These are phyloP conservation scores for Cerceris rybyensis DNA, from an alignment of 2,888 invertebrate species.

Conservation along the genomic window DNA sequence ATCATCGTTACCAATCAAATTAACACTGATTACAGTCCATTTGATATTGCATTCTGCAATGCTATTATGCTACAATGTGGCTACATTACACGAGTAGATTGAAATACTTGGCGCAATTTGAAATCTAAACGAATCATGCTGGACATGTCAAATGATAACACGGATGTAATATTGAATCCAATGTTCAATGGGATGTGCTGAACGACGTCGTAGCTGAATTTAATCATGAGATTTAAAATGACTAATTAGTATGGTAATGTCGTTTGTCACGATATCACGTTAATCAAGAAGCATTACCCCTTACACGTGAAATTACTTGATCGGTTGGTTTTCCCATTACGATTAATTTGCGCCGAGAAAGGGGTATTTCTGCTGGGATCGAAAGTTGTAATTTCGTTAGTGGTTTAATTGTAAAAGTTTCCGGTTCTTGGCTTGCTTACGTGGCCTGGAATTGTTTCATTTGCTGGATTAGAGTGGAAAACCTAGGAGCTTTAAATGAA, in stretches of 20 bases:
- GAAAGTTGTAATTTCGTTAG: constrained; percentile 2
- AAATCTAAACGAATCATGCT: not conserved
- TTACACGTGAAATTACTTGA: not conserved
- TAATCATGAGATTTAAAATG: not conserved
- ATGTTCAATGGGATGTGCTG: no score
- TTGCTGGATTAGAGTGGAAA: not conserved
- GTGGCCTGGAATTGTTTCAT: not conserved
- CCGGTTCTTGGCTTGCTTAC: not conserved
- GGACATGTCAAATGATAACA: constrained; percentile 3
- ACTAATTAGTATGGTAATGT: not conserved
- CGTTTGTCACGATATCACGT: not conserved
- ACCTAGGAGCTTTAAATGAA: no score
- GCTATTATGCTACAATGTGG: constrained; percentile 38
- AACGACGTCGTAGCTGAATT: not conserved
- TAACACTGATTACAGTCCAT: constrained; percentile 58
- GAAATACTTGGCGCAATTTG: constrained; percentile 28
- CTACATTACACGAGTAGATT: not conserved
- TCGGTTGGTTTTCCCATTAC: not conserved
- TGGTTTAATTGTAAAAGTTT: not conserved
- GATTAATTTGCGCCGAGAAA: not conserved
- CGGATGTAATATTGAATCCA: constrained; percentile 1
- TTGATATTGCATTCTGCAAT: constrained; percentile 31
- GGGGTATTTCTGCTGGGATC: not conserved
- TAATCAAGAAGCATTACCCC: not conserved
- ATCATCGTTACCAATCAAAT: constrained; percentile 45